Evolutionary conservation across 2,888 invertebrate genomes (phyloP), one percentile per base, ranked within the genome.

Genomic region (Microctonus hyperodae): DNA sequence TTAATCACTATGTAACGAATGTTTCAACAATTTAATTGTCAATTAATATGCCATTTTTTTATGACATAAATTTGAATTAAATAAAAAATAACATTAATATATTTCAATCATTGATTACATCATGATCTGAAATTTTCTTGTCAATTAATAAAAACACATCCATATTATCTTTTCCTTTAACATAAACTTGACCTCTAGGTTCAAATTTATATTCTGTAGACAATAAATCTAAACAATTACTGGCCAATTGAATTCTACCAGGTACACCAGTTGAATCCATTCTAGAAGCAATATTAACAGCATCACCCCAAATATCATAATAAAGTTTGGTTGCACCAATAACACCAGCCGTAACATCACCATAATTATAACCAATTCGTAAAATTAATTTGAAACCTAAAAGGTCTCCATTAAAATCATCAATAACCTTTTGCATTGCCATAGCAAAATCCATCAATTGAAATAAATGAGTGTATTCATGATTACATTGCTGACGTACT

Each of bases 291-390:
- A 98, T 96, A 83, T 98, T 98, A 0, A 98, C 98, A 0, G 98
- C 96, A 83, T 98, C 98, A 0, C 98, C 98, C 98, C 98, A 98
- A 76, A 98, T 98, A 83, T 98, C 98, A 78, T 97, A 98, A 83
- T 96, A 95, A 69, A 98, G 86, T 81, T 98, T 98, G 1, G 94
- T 94, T 7, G 97, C 97, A 0, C 98, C 98, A 63, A 98, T 97
- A 2, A 98, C 94, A 1, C 97, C 97, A 0, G 98, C 97, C 0
- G 97, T 97, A 0, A 98, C 96, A 75, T 97, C 97, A 0, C 98
- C 98, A 75, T 92, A 93, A 85, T 98, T 97, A 79, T 91, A 95
- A 1, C 97, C 97, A 69, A 96, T 92, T 69, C 94, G 87, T 37
- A 96, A 85, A 57, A 95, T 92, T 67, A 96, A 88, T 82, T 95